Evolutionary conservation across 2,113 vertebrate genomes (phyloP), one percentile per base, ranked within the genome.

Genomic region (Talpa occidentalis): DNA sequence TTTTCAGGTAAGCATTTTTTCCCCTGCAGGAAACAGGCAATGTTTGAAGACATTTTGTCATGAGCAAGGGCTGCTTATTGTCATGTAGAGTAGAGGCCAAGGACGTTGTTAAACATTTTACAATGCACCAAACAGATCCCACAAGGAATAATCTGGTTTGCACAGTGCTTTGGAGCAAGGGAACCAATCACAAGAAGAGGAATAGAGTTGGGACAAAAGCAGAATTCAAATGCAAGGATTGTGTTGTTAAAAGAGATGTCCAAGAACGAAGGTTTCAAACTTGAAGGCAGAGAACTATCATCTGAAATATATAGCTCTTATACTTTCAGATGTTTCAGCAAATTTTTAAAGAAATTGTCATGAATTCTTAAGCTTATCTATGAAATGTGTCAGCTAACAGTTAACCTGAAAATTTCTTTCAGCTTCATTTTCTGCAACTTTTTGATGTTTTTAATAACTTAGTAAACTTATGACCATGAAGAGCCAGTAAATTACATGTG

Each of bases 281-380:
- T n/a, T 66, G 35, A 95, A 95, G 80, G 5, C 30, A 93, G 73
- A 90, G n/a, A 88, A 94, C 37, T 80, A 79, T 32, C 82, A 6
- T 92, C 70, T 84, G 60, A 94, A 91, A 54, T 84, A 3, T 26
- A 3, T n/a, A 64, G 72, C 30, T 88, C 59, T 74, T 88, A 5
- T 73, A 90, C 69, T 94, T 94, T 94, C 28, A 84, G 81, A 78
- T 5, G n/a, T 66, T 93, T 96, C 44, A 90, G 16, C 66, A 84
- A 42, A 88, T 77, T 95, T 94, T 82, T 35, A 91, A 84, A 88
- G 54, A 47, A 88, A 37, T 88, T 94, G 35, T 7, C 35, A 86
- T 79, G 37, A 86, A 90, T 66, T 80, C 26, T 3, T 28, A 35
- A 84, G 26, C 67, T 81, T 82, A 89, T 44, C 19, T 94, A 90